These are phyloP conservation scores for Typhlichthys subterraneus DNA, from an alignment of 2,797 vertebrate species.

Conservation along the genomic window DNA sequence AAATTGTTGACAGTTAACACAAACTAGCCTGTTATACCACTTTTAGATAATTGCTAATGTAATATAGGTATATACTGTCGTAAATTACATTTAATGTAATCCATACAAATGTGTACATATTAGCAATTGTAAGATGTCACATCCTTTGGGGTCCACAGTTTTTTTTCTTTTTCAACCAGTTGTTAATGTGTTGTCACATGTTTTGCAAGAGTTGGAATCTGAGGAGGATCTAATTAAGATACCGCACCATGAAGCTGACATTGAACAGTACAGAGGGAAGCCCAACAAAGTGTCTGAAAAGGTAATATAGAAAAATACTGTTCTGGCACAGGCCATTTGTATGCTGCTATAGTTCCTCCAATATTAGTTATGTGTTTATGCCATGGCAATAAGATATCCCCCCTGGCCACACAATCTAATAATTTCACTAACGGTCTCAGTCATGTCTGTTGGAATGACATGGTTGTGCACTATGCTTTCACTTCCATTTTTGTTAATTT, in stretches of 20 bases:
- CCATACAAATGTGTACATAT: too few relatives aligned
- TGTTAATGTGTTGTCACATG: slow-evolving; percentile 9
- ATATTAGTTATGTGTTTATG: neutral
- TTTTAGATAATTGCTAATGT: neutral
- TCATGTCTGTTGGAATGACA: slow-evolving; percentile 42
- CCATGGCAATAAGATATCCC: too few relatives aligned
- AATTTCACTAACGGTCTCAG: slow-evolving; percentile 4
- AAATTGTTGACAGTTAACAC: slow-evolving; percentile 4
- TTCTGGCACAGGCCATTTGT: slow-evolving; percentile 35
- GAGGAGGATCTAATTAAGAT: slow-evolving; percentile 63
- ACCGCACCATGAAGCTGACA: slow-evolving; percentile 40
- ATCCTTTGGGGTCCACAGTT: too few relatives aligned
- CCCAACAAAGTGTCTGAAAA: slow-evolving; percentile 61
- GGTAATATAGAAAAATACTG: slow-evolving; percentile 36
- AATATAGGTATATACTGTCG: too few relatives aligned
- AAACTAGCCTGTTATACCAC: slow-evolving; percentile 3
- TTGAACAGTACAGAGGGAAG: slow-evolving; percentile 49
- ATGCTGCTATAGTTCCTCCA: slow-evolving; percentile 57
- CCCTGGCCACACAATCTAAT: too few relatives aligned
- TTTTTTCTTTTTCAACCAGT: neutral
- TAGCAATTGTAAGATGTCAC: too few relatives aligned
- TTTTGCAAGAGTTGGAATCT: slow-evolving; percentile 51
- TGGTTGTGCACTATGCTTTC: slow-evolving; percentile 43
- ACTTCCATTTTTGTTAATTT: slow-evolving; percentile 66
- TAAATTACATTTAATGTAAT: too few relatives aligned